phyloP scores from a whole-genome alignment of 2,888 invertebrate species.

The Trimorus sp. region DNA sequence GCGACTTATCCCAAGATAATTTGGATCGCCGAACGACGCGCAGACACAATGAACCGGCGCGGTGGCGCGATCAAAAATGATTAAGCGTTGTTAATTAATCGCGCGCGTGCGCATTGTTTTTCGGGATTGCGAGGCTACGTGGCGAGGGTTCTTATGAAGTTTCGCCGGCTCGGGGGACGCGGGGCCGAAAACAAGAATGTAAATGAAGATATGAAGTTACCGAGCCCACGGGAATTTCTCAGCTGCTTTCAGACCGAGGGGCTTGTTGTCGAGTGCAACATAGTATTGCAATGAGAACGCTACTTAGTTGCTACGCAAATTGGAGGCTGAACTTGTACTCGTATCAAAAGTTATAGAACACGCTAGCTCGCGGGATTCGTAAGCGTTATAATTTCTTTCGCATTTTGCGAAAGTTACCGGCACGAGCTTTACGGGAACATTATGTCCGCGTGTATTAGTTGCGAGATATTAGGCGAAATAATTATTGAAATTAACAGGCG shows the following conservation, averaged over 20 bases:
- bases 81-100: slow-evolving; percentile 29
- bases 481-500: too few relatives aligned
- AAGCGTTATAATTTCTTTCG: slow-evolving; percentile 49
- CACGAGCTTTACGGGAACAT: slow-evolving; percentile 6
- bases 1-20: slow-evolving; percentile 10
- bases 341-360: slow-evolving; percentile 61
- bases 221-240: slow-evolving; percentile 60
- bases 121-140: slow-evolving; percentile 40
- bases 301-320: slow-evolving; percentile 61
- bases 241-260: slow-evolving; percentile 53
- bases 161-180: slow-evolving; percentile 18
- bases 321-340: slow-evolving; percentile 59
- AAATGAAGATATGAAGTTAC: slow-evolving; percentile 65
- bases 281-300: slow-evolving; percentile 54
- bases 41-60: neutral
- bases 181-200: slow-evolving; percentile 39
- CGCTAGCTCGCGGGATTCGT: slow-evolving; percentile 44
- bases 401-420: slow-evolving; percentile 35
- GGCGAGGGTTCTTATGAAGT: slow-evolving; percentile 40
- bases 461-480: too few relatives aligned
- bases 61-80: neutral
- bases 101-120: slow-evolving; percentile 28
- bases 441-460: slow-evolving; percentile 26
- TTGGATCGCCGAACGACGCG: neutral
- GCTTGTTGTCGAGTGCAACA: slow-evolving; percentile 54